phyloP scores from a whole-genome alignment of 2,888 invertebrate species.

The Leptinotarsa peninsularis region DNA sequence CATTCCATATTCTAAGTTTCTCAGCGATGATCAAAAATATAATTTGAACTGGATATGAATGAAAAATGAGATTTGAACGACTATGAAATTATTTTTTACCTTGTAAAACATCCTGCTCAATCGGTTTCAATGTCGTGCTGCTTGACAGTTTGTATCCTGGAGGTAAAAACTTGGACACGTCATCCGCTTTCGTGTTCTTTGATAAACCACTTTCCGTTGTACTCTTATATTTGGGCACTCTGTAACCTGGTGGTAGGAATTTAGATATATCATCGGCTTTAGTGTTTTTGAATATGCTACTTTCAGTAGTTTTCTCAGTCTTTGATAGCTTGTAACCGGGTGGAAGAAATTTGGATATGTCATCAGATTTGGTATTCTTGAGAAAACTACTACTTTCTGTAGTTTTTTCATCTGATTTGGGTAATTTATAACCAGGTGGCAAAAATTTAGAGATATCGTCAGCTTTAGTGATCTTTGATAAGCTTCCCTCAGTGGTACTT shows the following conservation, averaged over 20 bases:
- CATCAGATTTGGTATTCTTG: slow-evolving; percentile 69
- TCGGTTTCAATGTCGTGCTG: slow-evolving; percentile 26
- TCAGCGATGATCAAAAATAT: not conserved
- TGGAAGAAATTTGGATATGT: slow-evolving; percentile 74
- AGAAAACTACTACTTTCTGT: slow-evolving; percentile 47
- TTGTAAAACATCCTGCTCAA: slow-evolving; percentile 20
- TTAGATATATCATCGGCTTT: slow-evolving; percentile 61
- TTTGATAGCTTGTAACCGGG: slow-evolving; percentile 72
- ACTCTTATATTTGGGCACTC: slow-evolving; percentile 37
- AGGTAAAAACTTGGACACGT: slow-evolving; percentile 64
- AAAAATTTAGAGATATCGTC: slow-evolving; percentile 43
- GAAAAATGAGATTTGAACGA: too few relatives aligned
- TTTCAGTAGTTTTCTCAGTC: slow-evolving; percentile 32
- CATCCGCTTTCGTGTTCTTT: slow-evolving; percentile 61
- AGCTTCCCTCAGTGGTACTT: slow-evolving; percentile 23
- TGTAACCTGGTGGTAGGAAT: slow-evolving; percentile 62
- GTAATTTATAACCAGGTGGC: slow-evolving; percentile 35
- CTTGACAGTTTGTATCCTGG: slow-evolving; percentile 66
- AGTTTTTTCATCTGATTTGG: slow-evolving; percentile 32
- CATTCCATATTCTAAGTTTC: not conserved
- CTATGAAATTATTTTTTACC: not conserved
- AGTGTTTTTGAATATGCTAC: slow-evolving; percentile 61
- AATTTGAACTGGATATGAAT: too few relatives aligned
- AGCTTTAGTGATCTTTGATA: slow-evolving; percentile 53
- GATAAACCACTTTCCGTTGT: slow-evolving; percentile 39